These are phyloP conservation scores for Anneissia japonica DNA, from an alignment of 35 echinoderm and acorn worm genomes.

Conservation along the genomic window DNA sequence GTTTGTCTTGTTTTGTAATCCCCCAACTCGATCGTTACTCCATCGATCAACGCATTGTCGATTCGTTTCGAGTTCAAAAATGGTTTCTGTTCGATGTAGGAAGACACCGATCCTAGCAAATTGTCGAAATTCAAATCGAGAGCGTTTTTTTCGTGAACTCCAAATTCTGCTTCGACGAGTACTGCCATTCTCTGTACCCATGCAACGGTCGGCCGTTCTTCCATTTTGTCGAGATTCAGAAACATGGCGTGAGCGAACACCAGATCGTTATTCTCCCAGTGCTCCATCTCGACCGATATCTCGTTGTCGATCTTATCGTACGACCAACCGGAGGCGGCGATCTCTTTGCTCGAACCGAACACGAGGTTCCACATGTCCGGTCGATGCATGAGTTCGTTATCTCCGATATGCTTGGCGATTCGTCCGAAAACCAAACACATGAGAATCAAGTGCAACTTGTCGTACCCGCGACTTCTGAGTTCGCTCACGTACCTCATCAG, in stretches of 20 bases:
- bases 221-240: background rate
- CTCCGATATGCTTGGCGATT: background rate
- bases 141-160: background rate
- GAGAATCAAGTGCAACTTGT: background rate
- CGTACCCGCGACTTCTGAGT: background rate
- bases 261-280: background rate
- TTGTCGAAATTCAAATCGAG: background rate
- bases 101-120: background rate
- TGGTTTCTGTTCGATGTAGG: background rate
- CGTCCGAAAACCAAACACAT: background rate
- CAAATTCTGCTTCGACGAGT: background rate
- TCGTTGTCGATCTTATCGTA: background rate
- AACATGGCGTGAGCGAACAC: background rate
- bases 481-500: background rate
- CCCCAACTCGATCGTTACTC: background rate
- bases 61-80: background rate
- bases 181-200: background rate
- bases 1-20: background rate
- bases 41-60: background rate
- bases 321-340: background rate
- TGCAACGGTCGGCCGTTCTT: background rate
- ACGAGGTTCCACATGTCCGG: too few species aligned
- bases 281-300: background rate
- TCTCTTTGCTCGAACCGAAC: background rate
- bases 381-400: too few species aligned